These are phyloP conservation scores for Stenopsyche tienmushanensis DNA, from an alignment of 1,140 invertebrate genomes.

Conservation along the genomic window DNA sequence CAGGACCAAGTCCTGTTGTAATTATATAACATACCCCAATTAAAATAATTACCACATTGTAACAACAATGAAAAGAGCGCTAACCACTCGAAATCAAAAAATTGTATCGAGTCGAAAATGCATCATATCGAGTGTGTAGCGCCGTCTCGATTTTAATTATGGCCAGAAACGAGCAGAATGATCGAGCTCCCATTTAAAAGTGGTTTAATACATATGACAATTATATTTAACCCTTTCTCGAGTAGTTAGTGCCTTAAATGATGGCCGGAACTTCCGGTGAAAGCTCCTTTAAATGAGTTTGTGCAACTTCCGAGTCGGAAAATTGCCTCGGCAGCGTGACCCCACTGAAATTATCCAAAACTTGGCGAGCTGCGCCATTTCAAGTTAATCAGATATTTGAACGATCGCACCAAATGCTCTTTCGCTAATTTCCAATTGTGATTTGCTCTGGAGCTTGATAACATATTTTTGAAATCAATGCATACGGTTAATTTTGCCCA, in stretches of 20 bases:
- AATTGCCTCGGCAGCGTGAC: constrained; percentile 11
- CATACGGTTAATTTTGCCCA: too few relatives aligned
- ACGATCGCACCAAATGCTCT: constrained; percentile 3
- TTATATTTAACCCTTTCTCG: constrained; percentile 17
- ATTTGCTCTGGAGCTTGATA: too few relatives aligned
- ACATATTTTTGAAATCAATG: too few relatives aligned
- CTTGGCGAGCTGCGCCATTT: constrained; percentile 10
- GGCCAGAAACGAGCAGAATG: background rate
- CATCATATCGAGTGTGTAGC: background rate
- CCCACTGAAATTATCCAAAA: constrained; percentile 15
- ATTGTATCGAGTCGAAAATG: background rate
- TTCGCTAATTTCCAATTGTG: constrained; percentile 16
- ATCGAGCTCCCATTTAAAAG: background rate
- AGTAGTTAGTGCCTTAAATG: constrained; percentile 14
- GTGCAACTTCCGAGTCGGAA: constrained; percentile 16
- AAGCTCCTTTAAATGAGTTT: constrained; percentile 22
- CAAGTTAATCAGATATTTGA: constrained; percentile 24
- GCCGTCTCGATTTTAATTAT: background rate
- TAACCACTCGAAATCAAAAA: background rate
- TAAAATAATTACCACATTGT: background rate
- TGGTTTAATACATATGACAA: constrained; percentile 24
- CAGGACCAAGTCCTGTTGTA: background rate
- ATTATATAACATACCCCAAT: background rate
- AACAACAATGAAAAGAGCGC: background rate
- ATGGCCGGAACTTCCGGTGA: constrained; percentile 12